These are phyloP conservation scores for Galaxea fascicularis DNA, from an alignment of 92 coral and sea anemone species.

Conservation along the genomic window DNA sequence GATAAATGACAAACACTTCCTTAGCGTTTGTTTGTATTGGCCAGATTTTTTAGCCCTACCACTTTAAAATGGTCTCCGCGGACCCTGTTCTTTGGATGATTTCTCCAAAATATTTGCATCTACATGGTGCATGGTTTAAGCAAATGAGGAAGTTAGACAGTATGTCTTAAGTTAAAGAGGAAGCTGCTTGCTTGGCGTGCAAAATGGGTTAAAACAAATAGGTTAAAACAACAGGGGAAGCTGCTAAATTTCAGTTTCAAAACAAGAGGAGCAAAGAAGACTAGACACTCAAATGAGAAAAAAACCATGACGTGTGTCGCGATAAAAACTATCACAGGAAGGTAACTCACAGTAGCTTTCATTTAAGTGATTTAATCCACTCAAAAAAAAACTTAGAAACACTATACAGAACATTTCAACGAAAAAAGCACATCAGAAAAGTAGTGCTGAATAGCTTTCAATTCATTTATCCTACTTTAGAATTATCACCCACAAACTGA, in stretches of 20 bases:
- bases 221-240: too few species aligned
- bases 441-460: neutral
- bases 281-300: too few species aligned
- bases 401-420: too few species aligned
- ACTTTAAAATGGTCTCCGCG: too few species aligned
- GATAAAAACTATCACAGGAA: neutral
- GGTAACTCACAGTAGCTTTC: neutral
- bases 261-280: too few species aligned
- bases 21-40: conserved; percentile 4
- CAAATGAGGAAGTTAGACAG: neutral
- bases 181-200: too few species aligned
- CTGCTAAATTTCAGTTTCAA: too few species aligned
- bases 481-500: too few species aligned
- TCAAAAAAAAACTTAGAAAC: too few species aligned
- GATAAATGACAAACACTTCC: conserved; percentile 31
- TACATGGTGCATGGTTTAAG: neutral
- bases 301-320: neutral
- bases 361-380: neutral
- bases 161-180: too few species aligned
- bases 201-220: too few species aligned
- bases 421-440: neutral
- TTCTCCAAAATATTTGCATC: neutral
- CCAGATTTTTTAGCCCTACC: conserved; percentile 26
- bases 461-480: neutral
- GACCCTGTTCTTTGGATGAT: conserved; percentile 6